Conservation (phyloP, 1,140 invertebrate species). For the Heliconius hewitsoni region DNA sequence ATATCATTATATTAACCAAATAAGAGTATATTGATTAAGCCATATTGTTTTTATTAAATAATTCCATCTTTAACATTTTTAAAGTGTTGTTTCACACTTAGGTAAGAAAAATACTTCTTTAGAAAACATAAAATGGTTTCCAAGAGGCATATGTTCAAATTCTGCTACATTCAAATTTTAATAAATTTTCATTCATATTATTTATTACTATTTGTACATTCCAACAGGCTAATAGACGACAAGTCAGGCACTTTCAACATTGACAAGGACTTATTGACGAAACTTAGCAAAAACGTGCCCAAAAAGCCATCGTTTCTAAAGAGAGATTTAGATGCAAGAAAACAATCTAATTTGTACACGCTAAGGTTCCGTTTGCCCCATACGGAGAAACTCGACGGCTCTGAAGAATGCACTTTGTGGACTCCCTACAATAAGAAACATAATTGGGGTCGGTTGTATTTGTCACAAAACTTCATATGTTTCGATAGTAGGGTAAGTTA, state of each 20-base stretch:
- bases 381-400: conserved; percentile 95
- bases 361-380: conserved; percentile 92
- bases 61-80: no score
- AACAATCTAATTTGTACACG: conserved; percentile 93
- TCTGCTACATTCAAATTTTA: no score
- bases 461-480: conserved; percentile 97
- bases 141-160: no score
- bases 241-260: conserved; percentile 90
- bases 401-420: conserved; percentile 93
- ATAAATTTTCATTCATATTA: no score
- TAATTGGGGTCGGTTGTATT: conserved; percentile 93
- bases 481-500: conserved; percentile 94
- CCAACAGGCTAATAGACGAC: conserved; percentile 89
- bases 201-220: no score
- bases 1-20: no score
- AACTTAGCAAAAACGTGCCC: conserved; percentile 91
- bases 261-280: conserved; percentile 90
- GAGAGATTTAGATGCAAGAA: conserved; percentile 96
- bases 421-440: conserved; percentile 97
- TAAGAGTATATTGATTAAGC: no score
- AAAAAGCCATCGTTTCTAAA: conserved; percentile 95
- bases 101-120: no score
- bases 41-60: no score
- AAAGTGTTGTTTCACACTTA: no score
- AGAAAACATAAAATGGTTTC: no score